Evolutionary conservation across 2,888 invertebrate genomes (phyloP), one percentile per base, ranked within the genome.

Genomic region (Machimus atricapillus): DNA sequence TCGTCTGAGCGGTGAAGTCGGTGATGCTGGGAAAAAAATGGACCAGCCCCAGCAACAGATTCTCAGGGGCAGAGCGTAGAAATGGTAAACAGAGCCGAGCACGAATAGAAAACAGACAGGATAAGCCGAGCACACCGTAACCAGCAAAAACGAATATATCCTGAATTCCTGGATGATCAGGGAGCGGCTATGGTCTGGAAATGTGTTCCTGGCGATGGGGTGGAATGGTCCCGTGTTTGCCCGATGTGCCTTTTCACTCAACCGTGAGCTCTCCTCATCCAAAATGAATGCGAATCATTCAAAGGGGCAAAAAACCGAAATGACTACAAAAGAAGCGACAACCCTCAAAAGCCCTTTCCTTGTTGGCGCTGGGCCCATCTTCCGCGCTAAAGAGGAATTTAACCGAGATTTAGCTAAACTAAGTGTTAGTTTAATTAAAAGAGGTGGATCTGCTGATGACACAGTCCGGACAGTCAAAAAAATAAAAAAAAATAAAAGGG

Each of bases 281-380:
- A 83, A 83, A 83, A 83, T 83, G 66, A 83, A 83, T 83, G 66
- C 73, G 66, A 83, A 58, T 83, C 83, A 83, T 83, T 83, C 83
- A 73, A n/a, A 27, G n/a, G 83, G 37, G 37, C 58, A 83, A 83
- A 83, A 83, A 73, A 23, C 73, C 19, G 66, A 83, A 83, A 83
- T 83, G 52, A 34, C 73, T 83, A 66, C 83, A 83, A 83, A 83
- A 23, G 83, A 40, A 83, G 83, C 14, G 66, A 34, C 83, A 66
- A 66, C 40, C 37, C 52, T 83, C 66, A 58, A 43, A n/a, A 34
- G 83, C 83, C 43, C 43, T 31, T 83, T 83, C 66, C 27, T 66
- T 43, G 8, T 19, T 40, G n/a, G 19, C 43, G 7, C 1, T 73
- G 16, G 58, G 31, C n/a, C 27, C 19, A 19, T 78, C 56, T 82